Evolutionary conservation across 2,113 vertebrate genomes (phyloP), one percentile per base, ranked within the genome.

Genomic region (Stigmatopora nigra): DNA sequence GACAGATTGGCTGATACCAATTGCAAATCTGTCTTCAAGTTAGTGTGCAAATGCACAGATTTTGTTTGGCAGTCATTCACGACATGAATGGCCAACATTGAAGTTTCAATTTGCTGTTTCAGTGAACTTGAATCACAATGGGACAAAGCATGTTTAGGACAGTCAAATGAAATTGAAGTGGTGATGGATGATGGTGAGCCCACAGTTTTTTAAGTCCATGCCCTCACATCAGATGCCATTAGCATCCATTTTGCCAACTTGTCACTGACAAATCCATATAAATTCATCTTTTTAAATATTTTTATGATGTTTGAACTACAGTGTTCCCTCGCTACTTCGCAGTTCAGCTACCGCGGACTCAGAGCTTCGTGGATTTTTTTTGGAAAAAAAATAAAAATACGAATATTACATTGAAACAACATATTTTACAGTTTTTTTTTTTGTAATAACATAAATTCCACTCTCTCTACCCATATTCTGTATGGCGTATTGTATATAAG

Each of bases 91-190:
- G 65, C 64, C 2, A 15, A 44, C 61, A 69, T 68, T 68, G 67
- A 69, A 78, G 74, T 63, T 81, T 82, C 77, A 84, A 82, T 85
- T 87, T 81, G 83, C 78, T 74, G 76, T 86, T 81, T 80, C 58
- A 11, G 67, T 82, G 76, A 79, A 77, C 85, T 77, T 65, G 75
- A 69, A 81, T 82, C 77, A 75, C 70, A 61, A 4, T 31, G 70
- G 63, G 7, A 71, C 64, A 3, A 65, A 49, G 68, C 47, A 56
- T 2, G 35, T 66, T 78, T 44, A 44, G 60, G 61, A 70, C 72
- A 69, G 61, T 68, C 36, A 44, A 73, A 77, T n/a, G 36, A 63
- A 77, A 76, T 36, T 11, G 67, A 64, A 57, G 74, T 60, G 63
- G 65, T 62, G 63, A 71, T 48, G n/a, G 63, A 71, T 45, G 68